These are phyloP conservation scores for Phanerotoma sp. DNA, from an alignment of 2,888 invertebrate species.

Conservation along the genomic window DNA sequence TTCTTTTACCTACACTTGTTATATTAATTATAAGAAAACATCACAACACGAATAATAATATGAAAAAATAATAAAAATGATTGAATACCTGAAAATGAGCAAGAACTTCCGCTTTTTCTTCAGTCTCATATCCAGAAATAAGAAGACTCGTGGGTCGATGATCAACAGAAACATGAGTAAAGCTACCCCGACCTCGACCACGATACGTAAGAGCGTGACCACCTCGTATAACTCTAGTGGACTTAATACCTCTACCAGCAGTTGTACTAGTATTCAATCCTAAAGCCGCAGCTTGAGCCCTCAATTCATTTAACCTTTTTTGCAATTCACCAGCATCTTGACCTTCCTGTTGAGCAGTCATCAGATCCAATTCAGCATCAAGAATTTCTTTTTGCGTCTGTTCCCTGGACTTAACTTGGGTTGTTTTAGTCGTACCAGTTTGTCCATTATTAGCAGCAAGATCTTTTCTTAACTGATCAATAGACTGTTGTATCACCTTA, in stretches of 20 bases:
- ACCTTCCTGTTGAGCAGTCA: conserved; percentile 86
- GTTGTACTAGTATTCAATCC: conserved; percentile 45
- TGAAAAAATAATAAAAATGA: no score
- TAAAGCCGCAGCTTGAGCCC: conserved; percentile 61
- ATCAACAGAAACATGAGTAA: conserved; percentile 70
- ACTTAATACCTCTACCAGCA: conserved; percentile 38
- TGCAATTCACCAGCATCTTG: conserved; percentile 82
- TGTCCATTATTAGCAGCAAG: conserved; percentile 62
- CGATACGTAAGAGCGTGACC: conserved; percentile 44
- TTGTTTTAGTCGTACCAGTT: conserved; percentile 58
- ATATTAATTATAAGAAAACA: no score
- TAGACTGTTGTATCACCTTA: conserved; percentile 78
- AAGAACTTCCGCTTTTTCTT: conserved; percentile 78
- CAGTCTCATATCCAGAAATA: conserved; percentile 83
- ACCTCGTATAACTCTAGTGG: conserved; percentile 46
- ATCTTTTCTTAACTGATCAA: conserved; percentile 75
- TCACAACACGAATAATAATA: no score
- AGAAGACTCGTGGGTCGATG: conserved; percentile 83
- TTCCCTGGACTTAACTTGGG: conserved; percentile 70
- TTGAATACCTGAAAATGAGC: conserved; percentile 79
- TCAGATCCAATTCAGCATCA: conserved; percentile 88
- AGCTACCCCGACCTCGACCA: conserved; percentile 55
- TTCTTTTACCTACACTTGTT: no score
- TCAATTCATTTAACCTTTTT: conserved; percentile 71
- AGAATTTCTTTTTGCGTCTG: conserved; percentile 86